Conservation (phyloP, 1,140 invertebrate genomes). For the Spodoptera litura region DNA sequence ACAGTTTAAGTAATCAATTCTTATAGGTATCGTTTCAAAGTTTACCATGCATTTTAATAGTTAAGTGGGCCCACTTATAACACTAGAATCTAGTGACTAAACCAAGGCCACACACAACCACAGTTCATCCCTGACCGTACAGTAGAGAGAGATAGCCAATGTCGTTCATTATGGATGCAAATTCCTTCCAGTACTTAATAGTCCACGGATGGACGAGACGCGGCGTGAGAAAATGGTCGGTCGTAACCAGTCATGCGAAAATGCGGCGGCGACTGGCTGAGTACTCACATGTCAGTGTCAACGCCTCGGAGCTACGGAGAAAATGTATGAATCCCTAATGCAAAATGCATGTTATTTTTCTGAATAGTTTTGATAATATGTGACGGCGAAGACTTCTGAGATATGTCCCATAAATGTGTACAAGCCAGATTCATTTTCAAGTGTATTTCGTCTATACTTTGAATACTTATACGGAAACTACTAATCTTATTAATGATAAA, state of each 20-base stretch:
- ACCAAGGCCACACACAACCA: too few species aligned
- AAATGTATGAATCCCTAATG: conserved; percentile 22
- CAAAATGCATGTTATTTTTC: conserved; percentile 42
- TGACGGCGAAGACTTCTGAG: not conserved
- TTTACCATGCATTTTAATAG: too few species aligned
- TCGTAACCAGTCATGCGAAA: conserved; percentile 57
- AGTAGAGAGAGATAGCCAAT: conserved; percentile 52
- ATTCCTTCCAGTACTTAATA: conserved; percentile 72
- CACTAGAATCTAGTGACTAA: too few species aligned
- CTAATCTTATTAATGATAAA: too few species aligned
- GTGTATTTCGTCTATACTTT: too few species aligned
- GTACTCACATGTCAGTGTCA: conserved; percentile 36
- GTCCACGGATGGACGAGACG: conserved; percentile 63
- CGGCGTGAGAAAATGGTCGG: conserved; percentile 70
- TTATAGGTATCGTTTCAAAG: too few species aligned
- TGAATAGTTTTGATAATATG: conserved; percentile 18
- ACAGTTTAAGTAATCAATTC: too few species aligned
- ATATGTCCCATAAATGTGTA: not conserved
- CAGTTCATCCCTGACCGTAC: not conserved
- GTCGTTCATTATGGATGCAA: conserved; percentile 62
- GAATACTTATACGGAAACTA: too few species aligned
- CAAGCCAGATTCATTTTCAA: too few species aligned
- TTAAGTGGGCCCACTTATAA: too few species aligned
- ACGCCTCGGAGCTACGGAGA: conserved; percentile 16
- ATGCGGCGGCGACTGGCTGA: conserved; percentile 23